phyloP scores from a whole-genome alignment of 92 coral and sea anemone genomes.

The Blastomussa wellsi region DNA sequence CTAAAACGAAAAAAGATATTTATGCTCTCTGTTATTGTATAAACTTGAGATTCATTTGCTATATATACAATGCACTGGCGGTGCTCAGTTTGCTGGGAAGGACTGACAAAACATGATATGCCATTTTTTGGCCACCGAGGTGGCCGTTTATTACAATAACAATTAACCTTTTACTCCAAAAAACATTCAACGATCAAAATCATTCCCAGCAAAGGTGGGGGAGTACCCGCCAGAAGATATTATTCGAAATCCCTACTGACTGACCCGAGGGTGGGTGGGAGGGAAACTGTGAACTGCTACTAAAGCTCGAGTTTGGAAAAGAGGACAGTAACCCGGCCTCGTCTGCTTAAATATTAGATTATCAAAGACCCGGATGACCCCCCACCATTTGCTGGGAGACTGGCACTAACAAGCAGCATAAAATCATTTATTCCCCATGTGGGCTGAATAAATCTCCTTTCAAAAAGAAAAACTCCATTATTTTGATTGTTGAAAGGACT shows the following conservation, averaged over 20 bases:
- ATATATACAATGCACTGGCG: no score
- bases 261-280: constrained; percentile 2
- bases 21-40: no score
- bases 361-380: constrained; percentile 5
- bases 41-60: no score
- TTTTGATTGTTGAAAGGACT: no score
- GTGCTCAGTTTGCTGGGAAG: no score
- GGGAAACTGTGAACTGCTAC: not conserved
- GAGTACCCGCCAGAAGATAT: no score
- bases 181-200: not conserved
- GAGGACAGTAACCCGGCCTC: constrained; percentile 21
- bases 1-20: no score
- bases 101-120: not conserved
- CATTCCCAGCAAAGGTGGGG: no score
- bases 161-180: constrained; percentile 2
- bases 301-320: constrained; percentile 9
- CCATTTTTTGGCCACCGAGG: constrained; percentile 26
- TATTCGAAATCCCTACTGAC: no score
- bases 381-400: constrained; percentile 2
- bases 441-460: not conserved
- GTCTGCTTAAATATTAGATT: constrained; percentile 7
- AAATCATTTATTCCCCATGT: not conserved
- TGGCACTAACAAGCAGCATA: constrained; percentile 22
- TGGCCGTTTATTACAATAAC: constrained; percentile 16
- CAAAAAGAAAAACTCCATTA: no score